Evolutionary conservation across 2,888 invertebrate genomes (phyloP), one percentile per base, ranked within the genome.

Genomic region (Cosmia pyralina): DNA sequence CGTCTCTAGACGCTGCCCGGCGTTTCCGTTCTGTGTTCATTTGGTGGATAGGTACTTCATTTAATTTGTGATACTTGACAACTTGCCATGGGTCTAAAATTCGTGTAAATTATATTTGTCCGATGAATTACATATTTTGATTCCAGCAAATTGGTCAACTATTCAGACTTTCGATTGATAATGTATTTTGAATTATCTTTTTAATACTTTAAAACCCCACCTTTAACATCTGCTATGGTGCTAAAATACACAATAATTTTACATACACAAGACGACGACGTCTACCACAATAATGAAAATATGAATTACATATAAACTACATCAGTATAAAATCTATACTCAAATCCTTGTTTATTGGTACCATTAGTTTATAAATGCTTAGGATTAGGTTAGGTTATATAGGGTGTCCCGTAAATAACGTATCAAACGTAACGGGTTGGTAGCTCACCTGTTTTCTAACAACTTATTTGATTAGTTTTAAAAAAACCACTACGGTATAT

Each of bases 301-400:
- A 48, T 58, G 5, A 28, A 46, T 65, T 28, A 48, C 7, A 46
- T 41, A 60, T 55, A 64, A 11, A 67, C 67, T 81, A 83, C 58
- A 55, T 59, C 58, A 41, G 65, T 81, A 83, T n/a, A 83, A 81
- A 81, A 81, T 83, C 83, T 79, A 79, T 69, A 8, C 4, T 75
- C 75, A 83, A 83, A 75, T 83, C 70, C 80, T 48, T 70, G 55
- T 78, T 41, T 66, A 63, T 62, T 70, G 70, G 58, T 80, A 72
- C 65, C n/a, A 46, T 65, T 71, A 0, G 28, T 64, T 15, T 28
- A 48, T 66, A 71, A 67, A 77, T 63, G 52, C 63, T 82, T 72
- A 72, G 58, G 7, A 44, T 57, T 73, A 72, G 0, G 19, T 53
- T 65, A 28, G 4, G 22, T 48, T 55, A 44, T 44, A 46, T 7